Base-by-base conservation (phyloP, 2,113 vertebrate species). In the Apteryx owenii region DNA sequence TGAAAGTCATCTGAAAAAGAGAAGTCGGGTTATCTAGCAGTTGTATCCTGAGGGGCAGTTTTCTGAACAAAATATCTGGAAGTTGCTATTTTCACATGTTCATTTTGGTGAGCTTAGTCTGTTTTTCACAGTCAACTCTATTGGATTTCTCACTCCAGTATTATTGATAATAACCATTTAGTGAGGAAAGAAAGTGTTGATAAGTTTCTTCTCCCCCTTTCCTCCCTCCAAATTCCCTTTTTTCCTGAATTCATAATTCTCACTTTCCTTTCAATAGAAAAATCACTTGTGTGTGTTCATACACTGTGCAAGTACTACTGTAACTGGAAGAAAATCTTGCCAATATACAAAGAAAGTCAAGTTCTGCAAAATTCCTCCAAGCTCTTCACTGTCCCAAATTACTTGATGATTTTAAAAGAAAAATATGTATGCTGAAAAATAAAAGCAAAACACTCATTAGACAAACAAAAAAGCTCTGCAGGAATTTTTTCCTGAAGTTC, bases 401-500 rank as follows among this genome's bases (percentile, higher is more conserved):
- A 86, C 8, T 56, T 5, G 77, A 72, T 0, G 0, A 85, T 31
- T 38, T 29, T 61, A 71, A 89, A 89, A 38, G 85, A 51, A 42
- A 28, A 38, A 7, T 29, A 44, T 0, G 0, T 3, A 80, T 66
- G 7, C 14, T 31, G 18, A n/a, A 91, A 81, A 84, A 60, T 4
- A 77, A 84, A 84, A 6, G 14, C 7, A 75, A 77, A 66, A n/a
- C 23, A 68, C 21, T 33, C 23, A 48, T n/a, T 75, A 70, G 81
- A 50, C 22, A 62, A 82, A 18, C 5, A 50, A 54, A 88, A 81
- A 42, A 20, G 19, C 31, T 31, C 3, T 9, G 9, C 7, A 80
- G 44, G 7, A 0, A 40, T 64, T 93, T 88, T 33, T 9, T 38
- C 33, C 28, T 85, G 14, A 36, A 85, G 42, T 46, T 77, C 51